These are phyloP conservation scores for Octonoba sinensis DNA, from an alignment of 2,888 invertebrate genomes.

Conservation along the genomic window DNA sequence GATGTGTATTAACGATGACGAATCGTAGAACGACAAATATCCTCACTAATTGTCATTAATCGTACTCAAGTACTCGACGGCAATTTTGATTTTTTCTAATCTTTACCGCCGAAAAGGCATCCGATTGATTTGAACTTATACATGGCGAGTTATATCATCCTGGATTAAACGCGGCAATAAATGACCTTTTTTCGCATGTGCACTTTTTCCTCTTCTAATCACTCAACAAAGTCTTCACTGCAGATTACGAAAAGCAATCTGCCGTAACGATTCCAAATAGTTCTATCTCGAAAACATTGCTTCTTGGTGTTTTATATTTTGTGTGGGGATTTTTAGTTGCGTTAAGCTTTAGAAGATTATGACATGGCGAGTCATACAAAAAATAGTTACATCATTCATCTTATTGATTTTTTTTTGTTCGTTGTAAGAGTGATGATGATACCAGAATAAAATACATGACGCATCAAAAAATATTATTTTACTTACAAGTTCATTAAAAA, in stretches of 20 bases:
- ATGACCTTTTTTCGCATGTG: not conserved
- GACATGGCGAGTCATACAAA: too few relatives aligned
- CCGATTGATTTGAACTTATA: conserved; percentile 32
- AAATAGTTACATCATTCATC: too few relatives aligned
- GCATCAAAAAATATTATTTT: too few relatives aligned
- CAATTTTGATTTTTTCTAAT: conserved; percentile 28
- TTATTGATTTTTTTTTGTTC: too few relatives aligned
- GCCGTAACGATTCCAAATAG: conserved; percentile 13
- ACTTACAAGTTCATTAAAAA: too few relatives aligned
- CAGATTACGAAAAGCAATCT: conserved; percentile 26
- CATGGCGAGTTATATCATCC: not conserved
- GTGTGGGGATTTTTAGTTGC: too few relatives aligned
- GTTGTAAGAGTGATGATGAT: too few relatives aligned
- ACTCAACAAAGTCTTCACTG: conserved; percentile 1
- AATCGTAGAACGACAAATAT: conserved; percentile 50
- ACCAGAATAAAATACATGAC: too few relatives aligned
- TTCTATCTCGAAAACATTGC: conserved; percentile 18
- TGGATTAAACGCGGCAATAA: conserved; percentile 12
- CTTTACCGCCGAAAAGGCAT: conserved; percentile 5
- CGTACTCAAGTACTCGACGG: conserved; percentile 20
- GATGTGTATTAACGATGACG: conserved; percentile 54
- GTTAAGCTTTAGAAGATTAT: too few relatives aligned
- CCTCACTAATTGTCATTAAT: conserved; percentile 62
- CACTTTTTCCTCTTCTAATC: conserved; percentile 4
- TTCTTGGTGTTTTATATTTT: not conserved